These are phyloP conservation scores for Sylvia atricapilla DNA, from an alignment of 2,113 vertebrate species.

Conservation along the genomic window DNA sequence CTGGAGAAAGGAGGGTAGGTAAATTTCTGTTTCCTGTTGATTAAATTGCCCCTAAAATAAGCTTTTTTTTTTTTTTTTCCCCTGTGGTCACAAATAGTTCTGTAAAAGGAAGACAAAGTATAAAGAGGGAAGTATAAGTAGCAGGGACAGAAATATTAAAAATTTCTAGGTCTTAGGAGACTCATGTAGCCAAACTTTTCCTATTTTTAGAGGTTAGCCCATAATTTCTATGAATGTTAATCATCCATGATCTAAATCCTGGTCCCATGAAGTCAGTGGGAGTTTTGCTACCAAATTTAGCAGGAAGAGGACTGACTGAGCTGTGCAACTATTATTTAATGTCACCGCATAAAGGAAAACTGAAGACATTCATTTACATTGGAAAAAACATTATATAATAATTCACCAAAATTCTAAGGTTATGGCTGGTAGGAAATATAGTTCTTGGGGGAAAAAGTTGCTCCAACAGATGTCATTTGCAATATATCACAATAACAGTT, in stretches of 20 bases:
- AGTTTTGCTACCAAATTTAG: slow-evolving; percentile 30
- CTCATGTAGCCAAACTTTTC: not conserved
- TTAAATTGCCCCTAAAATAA: not conserved
- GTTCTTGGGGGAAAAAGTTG: slow-evolving; percentile 6
- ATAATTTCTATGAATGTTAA: slow-evolving; percentile 14
- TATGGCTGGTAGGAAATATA: slow-evolving; percentile 1
- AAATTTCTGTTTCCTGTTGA: not conserved
- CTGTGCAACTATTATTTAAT: slow-evolving; percentile 38
- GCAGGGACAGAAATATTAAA: not conserved
- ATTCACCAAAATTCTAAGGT: slow-evolving; percentile 13
- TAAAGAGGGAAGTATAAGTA: not conserved
- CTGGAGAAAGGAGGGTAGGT: not conserved
- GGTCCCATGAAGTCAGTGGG: slow-evolving; percentile 32
- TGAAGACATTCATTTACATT: slow-evolving; percentile 53
- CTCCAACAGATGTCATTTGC: slow-evolving; percentile 26
- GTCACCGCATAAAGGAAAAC: slow-evolving; percentile 26
- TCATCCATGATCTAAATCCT: not conserved
- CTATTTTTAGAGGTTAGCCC: slow-evolving; percentile 16
- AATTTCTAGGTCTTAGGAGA: not conserved
- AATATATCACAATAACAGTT: slow-evolving; percentile 25
- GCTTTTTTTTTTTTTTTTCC: not conserved
- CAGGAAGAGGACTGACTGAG: not conserved
- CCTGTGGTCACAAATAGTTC: not conserved
- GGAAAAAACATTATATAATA: slow-evolving; percentile 45
- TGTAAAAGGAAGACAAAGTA: not conserved